Conservation (phyloP, 2,113 vertebrate genomes). For the Cnemophilus loriae region DNA sequence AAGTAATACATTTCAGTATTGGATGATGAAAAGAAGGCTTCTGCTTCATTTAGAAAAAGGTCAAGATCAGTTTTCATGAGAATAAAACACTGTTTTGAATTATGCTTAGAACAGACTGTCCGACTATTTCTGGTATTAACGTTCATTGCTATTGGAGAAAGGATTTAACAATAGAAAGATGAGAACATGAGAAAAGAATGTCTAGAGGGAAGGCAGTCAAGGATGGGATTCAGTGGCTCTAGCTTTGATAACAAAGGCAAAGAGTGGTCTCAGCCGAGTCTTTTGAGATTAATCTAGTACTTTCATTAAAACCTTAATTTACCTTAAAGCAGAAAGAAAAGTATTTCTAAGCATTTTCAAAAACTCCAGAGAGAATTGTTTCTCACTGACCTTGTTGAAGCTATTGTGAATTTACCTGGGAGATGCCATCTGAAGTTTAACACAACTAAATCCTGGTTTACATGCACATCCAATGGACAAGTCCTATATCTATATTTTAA, state of each 20-base stretch:
- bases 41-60: conserved; percentile 33
- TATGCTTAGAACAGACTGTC: conserved; percentile 60
- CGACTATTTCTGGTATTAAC: conserved; percentile 49
- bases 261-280: neutral
- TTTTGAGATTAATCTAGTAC: neutral
- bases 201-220: conserved; percentile 53
- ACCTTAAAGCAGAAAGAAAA: neutral
- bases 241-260: conserved; percentile 47
- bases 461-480: neutral
- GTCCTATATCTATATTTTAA: neutral
- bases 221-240: conserved; percentile 44
- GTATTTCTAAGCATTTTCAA: neutral
- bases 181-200: conserved; percentile 56
- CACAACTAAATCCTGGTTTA: neutral
- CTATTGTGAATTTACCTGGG: neutral
- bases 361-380: neutral
- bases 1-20: conserved; percentile 1
- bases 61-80: conserved; percentile 42
- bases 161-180: conserved; percentile 61
- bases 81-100: conserved; percentile 58
- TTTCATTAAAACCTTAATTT: neutral
- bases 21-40: conserved; percentile 26
- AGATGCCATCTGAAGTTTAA: neutral
- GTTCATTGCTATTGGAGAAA: conserved; percentile 32
- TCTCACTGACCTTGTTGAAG: neutral